Evolutionary conservation across 2,113 vertebrate genomes (phyloP).

Genomic region (Actinemys pallida): DNA sequence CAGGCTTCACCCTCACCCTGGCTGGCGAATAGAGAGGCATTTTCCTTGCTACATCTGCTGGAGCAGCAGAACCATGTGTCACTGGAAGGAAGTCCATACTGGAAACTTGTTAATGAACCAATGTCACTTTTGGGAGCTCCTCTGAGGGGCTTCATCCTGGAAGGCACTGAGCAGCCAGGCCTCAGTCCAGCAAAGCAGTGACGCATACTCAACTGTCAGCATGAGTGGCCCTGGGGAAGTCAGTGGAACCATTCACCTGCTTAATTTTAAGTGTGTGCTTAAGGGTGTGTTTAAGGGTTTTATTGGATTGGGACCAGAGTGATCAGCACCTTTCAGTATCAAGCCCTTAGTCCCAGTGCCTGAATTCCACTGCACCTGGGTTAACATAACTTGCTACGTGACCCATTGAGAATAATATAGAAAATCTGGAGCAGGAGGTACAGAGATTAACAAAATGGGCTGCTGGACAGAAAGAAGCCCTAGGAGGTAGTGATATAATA

Average conservation of each 20-base stretch:
- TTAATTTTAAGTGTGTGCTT: background rate
- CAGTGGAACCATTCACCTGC: background rate
- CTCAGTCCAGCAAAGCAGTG: too few species aligned
- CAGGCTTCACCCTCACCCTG: conserved; percentile 8
- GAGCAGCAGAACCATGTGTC: background rate
- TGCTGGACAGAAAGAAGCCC: background rate
- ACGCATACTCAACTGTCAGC: too few species aligned
- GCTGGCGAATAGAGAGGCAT: background rate
- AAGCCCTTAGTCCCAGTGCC: background rate
- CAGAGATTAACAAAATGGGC: background rate
- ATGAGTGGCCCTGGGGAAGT: background rate
- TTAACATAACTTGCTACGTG: background rate
- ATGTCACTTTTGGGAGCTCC: background rate
- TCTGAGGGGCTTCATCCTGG: background rate
- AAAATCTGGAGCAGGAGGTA: background rate
- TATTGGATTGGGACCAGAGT: background rate
- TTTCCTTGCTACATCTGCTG: background rate
- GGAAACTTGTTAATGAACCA: background rate
- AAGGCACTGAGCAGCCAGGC: background rate
- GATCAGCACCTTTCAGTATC: background rate
- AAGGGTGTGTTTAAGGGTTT: background rate
- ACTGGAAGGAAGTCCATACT: accelerated
- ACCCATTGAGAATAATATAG: background rate
- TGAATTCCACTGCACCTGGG: background rate
- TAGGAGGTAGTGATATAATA: background rate